A percentile compares a stretch with the other conserved stretches of the same genome.
Conservation (phyloP, 2,797 vertebrate genomes). For the Rhabdophis nuchalis region DNA sequence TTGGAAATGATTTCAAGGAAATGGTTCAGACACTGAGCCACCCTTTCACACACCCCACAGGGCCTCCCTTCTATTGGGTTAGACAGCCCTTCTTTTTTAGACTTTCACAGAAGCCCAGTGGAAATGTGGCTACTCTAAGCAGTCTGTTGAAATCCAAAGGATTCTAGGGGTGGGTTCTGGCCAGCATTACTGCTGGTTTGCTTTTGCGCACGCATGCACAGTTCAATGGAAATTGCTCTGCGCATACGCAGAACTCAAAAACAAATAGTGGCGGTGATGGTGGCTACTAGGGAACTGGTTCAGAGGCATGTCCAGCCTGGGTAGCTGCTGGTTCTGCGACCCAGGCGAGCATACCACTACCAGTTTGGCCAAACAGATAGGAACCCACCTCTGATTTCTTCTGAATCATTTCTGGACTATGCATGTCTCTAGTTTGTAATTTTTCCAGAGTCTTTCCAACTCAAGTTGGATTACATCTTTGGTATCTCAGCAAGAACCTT, state of each 20-base stretch:
- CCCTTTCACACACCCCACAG: accelerated
- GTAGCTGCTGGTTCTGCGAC: no score
- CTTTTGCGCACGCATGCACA: no score
- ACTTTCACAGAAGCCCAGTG: not conserved
- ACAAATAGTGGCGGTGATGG: no score
- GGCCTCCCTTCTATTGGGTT: not conserved
- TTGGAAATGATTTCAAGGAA: not conserved
- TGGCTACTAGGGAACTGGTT: no score
- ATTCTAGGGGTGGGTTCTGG: no score
- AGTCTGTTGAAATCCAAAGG: not conserved
- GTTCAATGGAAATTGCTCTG: no score
- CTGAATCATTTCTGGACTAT: not conserved
- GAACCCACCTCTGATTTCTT: not conserved
- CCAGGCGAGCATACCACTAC: no score
- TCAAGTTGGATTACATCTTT: not conserved
- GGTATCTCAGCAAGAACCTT: not conserved
- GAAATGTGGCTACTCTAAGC: not conserved
- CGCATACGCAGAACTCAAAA: no score
- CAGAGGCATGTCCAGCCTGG: no score
- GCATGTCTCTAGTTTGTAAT: not conserved
- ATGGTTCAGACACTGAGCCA: not conserved
- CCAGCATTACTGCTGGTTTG: no score
- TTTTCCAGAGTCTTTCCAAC: not conserved
- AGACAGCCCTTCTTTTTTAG: not conserved
- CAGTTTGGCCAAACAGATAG: no score